Conservation (phyloP, 2,797 vertebrate species). For the Danio kyathit region DNA sequence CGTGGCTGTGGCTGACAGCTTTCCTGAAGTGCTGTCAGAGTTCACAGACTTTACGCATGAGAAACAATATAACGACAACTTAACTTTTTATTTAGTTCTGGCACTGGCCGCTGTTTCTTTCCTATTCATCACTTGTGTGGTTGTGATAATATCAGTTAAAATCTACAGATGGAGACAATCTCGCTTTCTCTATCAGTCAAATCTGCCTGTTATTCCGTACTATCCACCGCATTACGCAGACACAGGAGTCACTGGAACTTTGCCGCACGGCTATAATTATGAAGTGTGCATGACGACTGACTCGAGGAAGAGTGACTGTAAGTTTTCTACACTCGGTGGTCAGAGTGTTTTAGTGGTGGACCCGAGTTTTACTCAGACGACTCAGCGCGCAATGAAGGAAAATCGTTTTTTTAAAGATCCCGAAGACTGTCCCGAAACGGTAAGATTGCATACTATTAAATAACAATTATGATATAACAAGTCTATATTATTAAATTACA, state of each 20-base stretch:
- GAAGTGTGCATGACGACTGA: conserved; percentile 63
- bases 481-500: neutral
- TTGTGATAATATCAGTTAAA: conserved; percentile 23
- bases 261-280: conserved; percentile 59
- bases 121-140: too few relatives aligned
- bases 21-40: too few relatives aligned
- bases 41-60: too few relatives aligned
- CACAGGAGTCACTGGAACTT: conserved; percentile 55
- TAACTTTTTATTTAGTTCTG: too few relatives aligned
- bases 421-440: neutral
- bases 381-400: neutral
- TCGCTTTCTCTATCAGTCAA: conserved; percentile 65
- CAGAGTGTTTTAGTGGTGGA: conserved; percentile 48
- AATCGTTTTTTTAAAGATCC: neutral
- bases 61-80: too few relatives aligned
- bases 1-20: too few relatives aligned
- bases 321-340: conserved; percentile 48
- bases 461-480: neutral
- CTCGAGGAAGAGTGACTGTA: conserved; percentile 60
- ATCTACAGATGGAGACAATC: conserved; percentile 65
- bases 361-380: conserved; percentile 9
- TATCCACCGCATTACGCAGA: conserved; percentile 58
- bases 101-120: too few relatives aligned
- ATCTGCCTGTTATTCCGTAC: conserved; percentile 60
- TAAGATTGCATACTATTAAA: neutral